phyloP scores from a whole-genome alignment of 2,113 vertebrate species.

The Opisthocomus hoazin region DNA sequence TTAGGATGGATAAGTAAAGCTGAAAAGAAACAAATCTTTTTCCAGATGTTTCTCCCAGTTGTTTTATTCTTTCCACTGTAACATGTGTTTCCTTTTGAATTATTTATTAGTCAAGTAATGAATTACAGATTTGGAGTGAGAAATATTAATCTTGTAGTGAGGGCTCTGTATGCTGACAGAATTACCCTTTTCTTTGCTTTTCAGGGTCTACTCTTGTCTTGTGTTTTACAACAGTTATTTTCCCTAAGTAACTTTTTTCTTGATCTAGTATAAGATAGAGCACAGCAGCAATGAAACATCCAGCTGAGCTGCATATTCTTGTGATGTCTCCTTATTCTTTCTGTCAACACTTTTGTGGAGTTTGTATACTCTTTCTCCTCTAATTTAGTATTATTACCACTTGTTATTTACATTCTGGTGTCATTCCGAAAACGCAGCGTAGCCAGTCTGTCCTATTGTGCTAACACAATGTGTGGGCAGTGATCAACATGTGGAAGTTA shows the following conservation, averaged over 20 bases:
- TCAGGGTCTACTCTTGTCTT: neutral
- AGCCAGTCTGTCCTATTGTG: neutral
- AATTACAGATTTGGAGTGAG: neutral
- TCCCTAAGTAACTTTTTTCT: neutral
- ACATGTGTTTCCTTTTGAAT: neutral
- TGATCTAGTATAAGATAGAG: neutral
- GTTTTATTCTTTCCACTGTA: neutral
- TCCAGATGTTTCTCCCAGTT: neutral
- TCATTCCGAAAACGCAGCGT: neutral
- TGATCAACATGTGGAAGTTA: neutral
- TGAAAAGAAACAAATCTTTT: neutral
- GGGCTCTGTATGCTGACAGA: neutral
- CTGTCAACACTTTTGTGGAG: neutral
- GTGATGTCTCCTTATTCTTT: neutral
- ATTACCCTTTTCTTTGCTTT: neutral
- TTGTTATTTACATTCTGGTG: neutral
- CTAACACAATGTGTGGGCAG: neutral
- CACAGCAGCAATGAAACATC: neutral
- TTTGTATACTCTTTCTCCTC: neutral
- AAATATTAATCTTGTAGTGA: neutral
- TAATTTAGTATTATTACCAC: neutral
- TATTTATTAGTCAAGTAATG: neutral
- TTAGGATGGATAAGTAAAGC: neutral
- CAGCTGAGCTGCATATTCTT: neutral
- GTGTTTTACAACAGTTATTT: neutral